phyloP scores from a whole-genome alignment of 1,140 invertebrate genomes.

The Hycleus cichorii region DNA sequence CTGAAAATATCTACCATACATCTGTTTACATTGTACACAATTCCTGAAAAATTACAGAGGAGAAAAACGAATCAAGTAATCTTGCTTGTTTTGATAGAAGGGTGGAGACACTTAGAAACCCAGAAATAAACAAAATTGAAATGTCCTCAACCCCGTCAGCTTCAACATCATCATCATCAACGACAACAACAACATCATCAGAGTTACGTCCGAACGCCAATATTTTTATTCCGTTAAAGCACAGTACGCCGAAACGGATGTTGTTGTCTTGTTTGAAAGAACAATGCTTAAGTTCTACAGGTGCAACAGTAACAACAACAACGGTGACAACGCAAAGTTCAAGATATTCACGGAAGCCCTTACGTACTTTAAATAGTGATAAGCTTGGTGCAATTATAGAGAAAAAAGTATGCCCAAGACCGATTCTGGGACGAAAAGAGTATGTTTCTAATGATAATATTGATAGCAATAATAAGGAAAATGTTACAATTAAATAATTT shows the following conservation, averaged over 20 bases:
- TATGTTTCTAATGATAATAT: not conserved
- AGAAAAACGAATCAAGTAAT: not conserved
- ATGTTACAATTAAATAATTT: not conserved
- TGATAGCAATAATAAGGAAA: too few relatives aligned
- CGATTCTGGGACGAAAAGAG: not conserved
- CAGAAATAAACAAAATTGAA: not conserved
- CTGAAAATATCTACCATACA: constrained; percentile 36
- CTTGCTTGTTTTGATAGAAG: too few relatives aligned
- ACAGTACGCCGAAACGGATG: too few relatives aligned
- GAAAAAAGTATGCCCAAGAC: not conserved
- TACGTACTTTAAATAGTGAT: not conserved
- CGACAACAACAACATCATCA: not conserved
- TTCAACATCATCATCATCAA: too few relatives aligned
- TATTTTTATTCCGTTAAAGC: not conserved
- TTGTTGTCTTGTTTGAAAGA: too few relatives aligned
- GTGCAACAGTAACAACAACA: not conserved
- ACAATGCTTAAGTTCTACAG: not conserved
- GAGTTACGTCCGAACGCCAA: not conserved
- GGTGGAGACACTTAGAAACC: not conserved
- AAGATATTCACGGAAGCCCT: not conserved
- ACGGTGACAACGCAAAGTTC: not conserved
- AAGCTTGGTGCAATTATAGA: not conserved
- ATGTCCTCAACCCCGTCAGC: not conserved
- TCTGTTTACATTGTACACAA: constrained; percentile 36
- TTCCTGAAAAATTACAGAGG: constrained; percentile 24